phyloP scores from a whole-genome alignment of 2,888 invertebrate species.

The Microplitis deprimator region DNA sequence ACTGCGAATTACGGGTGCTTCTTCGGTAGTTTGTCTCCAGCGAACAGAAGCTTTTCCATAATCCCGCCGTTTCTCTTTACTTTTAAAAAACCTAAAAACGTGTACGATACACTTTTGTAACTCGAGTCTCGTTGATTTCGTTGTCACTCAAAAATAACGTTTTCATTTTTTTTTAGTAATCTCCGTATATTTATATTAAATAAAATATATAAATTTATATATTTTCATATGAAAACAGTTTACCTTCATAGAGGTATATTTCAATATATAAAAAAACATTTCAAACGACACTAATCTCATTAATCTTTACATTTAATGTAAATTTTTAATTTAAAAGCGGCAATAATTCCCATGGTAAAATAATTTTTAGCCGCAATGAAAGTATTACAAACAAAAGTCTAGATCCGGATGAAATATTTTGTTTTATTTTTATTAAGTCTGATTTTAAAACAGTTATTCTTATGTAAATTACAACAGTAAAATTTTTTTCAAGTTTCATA shows the following conservation, averaged over 20 bases:
- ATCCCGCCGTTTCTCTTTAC: slow-evolving; percentile 36
- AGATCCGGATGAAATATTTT: neutral
- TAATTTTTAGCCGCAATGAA: neutral
- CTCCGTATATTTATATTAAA: neutral
- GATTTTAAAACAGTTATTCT: neutral
- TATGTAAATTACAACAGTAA: neutral
- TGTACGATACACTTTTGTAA: slow-evolving; percentile 2
- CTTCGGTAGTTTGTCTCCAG: slow-evolving; percentile 40
- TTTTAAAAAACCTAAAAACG: slow-evolving; percentile 2
- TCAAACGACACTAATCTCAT: neutral
- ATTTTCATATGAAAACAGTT: too few relatives aligned
- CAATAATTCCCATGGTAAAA: neutral
- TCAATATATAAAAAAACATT: neutral
- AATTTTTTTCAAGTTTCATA: neutral
- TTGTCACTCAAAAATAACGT: neutral
- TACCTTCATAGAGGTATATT: too few relatives aligned
- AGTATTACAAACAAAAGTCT: neutral
- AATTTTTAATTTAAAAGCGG: neutral
- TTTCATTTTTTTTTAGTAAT: neutral
- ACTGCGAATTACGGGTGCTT: slow-evolving; percentile 40
- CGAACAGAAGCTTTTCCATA: slow-evolving; percentile 37
- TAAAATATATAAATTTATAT: neutral
- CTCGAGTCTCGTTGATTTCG: slow-evolving; percentile 2
- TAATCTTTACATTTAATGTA: neutral
- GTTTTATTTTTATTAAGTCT: neutral